phyloP scores from a whole-genome alignment of 2,888 invertebrate genomes.

The Limnephilus rhombicus region DNA sequence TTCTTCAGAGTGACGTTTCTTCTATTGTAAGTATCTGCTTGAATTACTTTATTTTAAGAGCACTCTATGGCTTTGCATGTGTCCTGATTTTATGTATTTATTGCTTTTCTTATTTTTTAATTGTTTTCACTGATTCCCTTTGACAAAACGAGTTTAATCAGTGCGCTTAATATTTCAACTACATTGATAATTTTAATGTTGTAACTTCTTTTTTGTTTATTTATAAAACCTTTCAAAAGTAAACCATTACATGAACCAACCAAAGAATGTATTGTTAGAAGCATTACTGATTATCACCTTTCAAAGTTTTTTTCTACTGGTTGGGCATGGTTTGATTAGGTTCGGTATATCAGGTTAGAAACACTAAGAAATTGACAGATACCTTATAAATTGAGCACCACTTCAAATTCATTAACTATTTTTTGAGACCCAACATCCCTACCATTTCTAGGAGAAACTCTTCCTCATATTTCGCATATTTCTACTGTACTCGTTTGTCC shows the following conservation, averaged over 20 bases:
- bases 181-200: not conserved
- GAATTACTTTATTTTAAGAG: not conserved
- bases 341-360: no score
- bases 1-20: not conserved
- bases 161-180: no score
- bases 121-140: not conserved
- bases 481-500: no score
- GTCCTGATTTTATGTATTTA: not conserved
- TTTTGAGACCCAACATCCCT: not conserved
- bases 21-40: not conserved
- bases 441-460: not conserved
- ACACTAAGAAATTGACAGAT: not conserved
- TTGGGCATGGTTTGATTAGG: no score
- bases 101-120: not conserved
- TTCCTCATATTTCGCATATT: not conserved
- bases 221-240: not conserved
- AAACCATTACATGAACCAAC: not conserved
- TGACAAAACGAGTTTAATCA: not conserved
- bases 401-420: not conserved
- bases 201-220: not conserved
- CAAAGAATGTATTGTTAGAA: not conserved
- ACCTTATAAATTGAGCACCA: not conserved
- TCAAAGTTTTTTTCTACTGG: no score
- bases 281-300: not conserved
- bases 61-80: not conserved